Percentiles rank a stretch among this genome's conserved stretches.
Evolutionary conservation across 2,797 vertebrate genomes (phyloP).

Genomic region (Erithacus rubecula): DNA sequence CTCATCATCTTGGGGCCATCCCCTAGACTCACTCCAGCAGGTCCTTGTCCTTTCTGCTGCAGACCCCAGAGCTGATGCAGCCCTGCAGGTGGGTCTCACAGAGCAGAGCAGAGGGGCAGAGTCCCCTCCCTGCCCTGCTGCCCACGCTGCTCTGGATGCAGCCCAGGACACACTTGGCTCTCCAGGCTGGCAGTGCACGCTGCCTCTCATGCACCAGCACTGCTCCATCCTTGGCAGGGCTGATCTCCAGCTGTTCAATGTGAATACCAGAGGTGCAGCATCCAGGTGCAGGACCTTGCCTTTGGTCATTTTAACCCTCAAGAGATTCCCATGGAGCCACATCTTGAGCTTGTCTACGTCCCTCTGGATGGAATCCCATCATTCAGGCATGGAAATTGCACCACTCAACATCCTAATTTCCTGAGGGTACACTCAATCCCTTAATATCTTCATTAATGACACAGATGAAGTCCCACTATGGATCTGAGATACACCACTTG

Average conservation of each 20-base stretch:
- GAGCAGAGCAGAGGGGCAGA: background rate
- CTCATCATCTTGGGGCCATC: fast-evolving
- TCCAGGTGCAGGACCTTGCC: background rate
- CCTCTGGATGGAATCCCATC: background rate
- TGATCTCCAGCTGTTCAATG: background rate
- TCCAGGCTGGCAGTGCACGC: background rate
- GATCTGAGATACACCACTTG: background rate
- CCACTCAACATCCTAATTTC: background rate
- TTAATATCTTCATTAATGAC: background rate
- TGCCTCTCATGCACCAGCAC: fast-evolving
- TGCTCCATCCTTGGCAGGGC: background rate
- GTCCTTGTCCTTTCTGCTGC: background rate
- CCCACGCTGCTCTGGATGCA: fast-evolving
- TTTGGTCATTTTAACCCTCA: background rate
- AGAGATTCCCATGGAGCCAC: background rate
- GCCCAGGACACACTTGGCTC: background rate
- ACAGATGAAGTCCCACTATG: background rate
- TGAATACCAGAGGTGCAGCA: background rate
- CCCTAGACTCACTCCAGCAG: background rate
- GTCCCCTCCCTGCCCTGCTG: background rate
- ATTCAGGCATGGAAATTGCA: background rate
- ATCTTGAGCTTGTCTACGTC: background rate
- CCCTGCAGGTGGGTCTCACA: background rate
- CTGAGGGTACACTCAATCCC: background rate
- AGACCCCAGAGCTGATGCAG: background rate